Base-by-base conservation (phyloP, 2,113 vertebrate genomes). In the Atherinomorus stipes region DNA sequence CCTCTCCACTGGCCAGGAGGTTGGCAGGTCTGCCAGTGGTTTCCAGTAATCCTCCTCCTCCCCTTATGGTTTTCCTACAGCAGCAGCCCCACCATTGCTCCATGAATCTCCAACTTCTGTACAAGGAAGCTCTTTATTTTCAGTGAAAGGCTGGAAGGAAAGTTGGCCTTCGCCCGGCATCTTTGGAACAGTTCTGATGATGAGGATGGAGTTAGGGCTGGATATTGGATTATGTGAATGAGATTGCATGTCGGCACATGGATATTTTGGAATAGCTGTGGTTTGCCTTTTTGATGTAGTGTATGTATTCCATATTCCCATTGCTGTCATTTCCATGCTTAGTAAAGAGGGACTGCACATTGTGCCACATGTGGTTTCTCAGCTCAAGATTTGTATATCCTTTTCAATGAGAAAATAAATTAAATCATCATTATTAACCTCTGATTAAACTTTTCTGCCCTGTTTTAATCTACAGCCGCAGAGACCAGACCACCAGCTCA, bases 1-100 rank as follows among this genome's bases (percentile, higher is more conserved):
- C 90, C 73, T 83, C 65, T 72, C 63, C 53, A 42, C 45, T 40
- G 26, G 76, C 79, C 76, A 59, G 65, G 67, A 83, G 64, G 78
- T 76, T 87, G 84, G 83, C 78, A 88, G 77, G 64, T 60, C 78
- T 85, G 66, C 89, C 83, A 85, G 71, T 76, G 81, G 74, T 90
- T 93, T 92, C 92, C 92, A 88, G 92, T 90, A 91, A 92, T 83
- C 65, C 79, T 74, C 75, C 91, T 81, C 88, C 92, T 90, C 88
- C 86, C 85, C 69, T 84, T 81, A 68, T 80, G 85, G 82, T 91
- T 91, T 88, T 80, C 73, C 85, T 90, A 69, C 80, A 81, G 85
- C 72, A 67, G 80, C 84, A 87, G 87, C 31, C 85, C 84, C 87
- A 75, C 80, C 81, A 65, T 83, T 85, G 83, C 81, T 71, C 84